Evolutionary conservation across 2,797 vertebrate species (phyloP), one percentile per base, ranked within the genome.

Genomic region (Poecilia picta): DNA sequence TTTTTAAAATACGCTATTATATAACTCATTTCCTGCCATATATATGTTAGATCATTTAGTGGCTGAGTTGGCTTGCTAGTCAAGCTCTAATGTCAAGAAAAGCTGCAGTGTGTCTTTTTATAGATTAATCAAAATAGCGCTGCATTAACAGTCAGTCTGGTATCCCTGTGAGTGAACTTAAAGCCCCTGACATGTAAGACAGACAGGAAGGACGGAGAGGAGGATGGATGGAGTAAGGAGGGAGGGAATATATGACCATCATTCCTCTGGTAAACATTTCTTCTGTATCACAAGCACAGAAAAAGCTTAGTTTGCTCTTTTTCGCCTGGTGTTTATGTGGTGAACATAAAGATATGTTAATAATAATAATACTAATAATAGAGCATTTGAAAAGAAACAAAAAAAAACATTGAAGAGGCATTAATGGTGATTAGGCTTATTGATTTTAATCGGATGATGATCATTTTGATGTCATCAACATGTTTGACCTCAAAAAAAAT

Each of bases 231-330:
- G 79, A 77, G 80, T 73, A 2, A 85, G 25, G 76, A 57, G 81
- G 85, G 68, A 78, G 45, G 72, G 51, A 83, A 89, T 80, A 83
- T 64, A 51, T 85, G 88, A 93, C 86, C 87, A 87, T 91, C 79
- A 59, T 79, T 62, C 79, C 73, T 89, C 90, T 93, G 85, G 90
- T 90, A 77, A 89, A 83, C 76, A 74, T 85, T 86, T 81, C 80
- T 45, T 79, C 73, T 70, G 73, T 85, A 86, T 86, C 41, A 77
- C 81, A 80, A 90, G 82, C 84, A 91, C 72, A 66, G 62, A 53
- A 66, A 71, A 78, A 77, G 82, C 73, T 28, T 23, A 3, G 51
- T 53, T 53, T 53, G 51, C 51, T 53, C 8, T 53, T 53, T 53
- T 53, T 53, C 23, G 23, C 51, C 51, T 53, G 20, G 8, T 25